A percentile compares a stretch with the other conserved stretches of the same genome.
These are phyloP conservation scores for Congeria kusceri DNA, from an alignment of 2,888 invertebrate genomes.

Conservation along the genomic window DNA sequence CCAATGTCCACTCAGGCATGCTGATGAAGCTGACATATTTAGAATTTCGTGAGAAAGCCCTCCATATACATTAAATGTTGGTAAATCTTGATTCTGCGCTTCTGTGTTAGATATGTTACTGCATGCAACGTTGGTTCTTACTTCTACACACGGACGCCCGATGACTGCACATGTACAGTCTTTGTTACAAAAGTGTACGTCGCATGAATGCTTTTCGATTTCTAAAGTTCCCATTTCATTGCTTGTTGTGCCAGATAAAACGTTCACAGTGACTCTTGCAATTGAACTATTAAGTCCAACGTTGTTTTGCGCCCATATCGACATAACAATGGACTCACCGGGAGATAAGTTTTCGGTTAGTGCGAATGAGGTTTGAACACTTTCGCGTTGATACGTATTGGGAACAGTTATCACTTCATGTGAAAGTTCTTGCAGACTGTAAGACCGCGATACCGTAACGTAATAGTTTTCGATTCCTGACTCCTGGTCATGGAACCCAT, in stretches of 20 bases:
- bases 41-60: neutral
- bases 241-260: neutral
- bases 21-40: slow-evolving; percentile 38
- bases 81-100: slow-evolving; percentile 28
- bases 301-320: slow-evolving; percentile 65
- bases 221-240: slow-evolving; percentile 37
- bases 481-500: slow-evolving; percentile 66
- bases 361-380: slow-evolving; percentile 12
- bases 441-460: slow-evolving; percentile 45
- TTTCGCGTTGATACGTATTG: neutral
- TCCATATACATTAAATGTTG: slow-evolving; percentile 19
- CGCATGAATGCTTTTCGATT: slow-evolving; percentile 59
- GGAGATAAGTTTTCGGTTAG: slow-evolving; percentile 4
- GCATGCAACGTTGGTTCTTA: slow-evolving; percentile 6
- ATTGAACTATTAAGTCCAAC: slow-evolving; percentile 53
- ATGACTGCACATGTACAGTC: slow-evolving; percentile 65
- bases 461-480: slow-evolving; percentile 57
- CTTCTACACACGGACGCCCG: slow-evolving; percentile 55
- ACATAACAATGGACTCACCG: slow-evolving; percentile 49
- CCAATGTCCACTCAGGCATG: slow-evolving; percentile 50
- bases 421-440: slow-evolving; percentile 56
- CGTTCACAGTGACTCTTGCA: slow-evolving; percentile 52
- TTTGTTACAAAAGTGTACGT: slow-evolving; percentile 57
- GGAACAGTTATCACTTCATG: slow-evolving; percentile 14
- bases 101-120: neutral